phyloP scores from a whole-genome alignment of 2,113 vertebrate species.

The Gavia stellata region DNA sequence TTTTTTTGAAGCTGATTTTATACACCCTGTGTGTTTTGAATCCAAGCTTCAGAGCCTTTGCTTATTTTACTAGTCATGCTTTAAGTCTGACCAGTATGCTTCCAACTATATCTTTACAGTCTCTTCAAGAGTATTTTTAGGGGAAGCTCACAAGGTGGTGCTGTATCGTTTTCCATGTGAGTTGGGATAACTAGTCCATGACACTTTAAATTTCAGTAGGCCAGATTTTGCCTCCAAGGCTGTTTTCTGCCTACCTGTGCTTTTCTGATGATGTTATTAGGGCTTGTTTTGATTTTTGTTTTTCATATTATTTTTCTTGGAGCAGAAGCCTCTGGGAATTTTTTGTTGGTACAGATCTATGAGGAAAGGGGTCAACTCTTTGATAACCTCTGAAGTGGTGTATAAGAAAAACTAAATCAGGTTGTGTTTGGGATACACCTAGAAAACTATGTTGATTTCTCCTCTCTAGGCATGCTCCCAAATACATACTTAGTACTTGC shows the following conservation, averaged over 20 bases:
- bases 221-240: not conserved
- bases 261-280: not conserved
- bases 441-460: not conserved
- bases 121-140: not conserved
- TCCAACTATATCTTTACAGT: not conserved
- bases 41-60: not conserved
- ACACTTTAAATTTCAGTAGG: not conserved
- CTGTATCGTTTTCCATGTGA: not conserved
- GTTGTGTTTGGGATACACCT: not conserved
- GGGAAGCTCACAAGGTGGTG: not conserved
- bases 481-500: not conserved
- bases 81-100: not conserved
- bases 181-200: not conserved
- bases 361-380: not conserved
- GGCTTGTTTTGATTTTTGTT: not conserved
- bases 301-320: not conserved
- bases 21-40: not conserved
- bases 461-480: not conserved
- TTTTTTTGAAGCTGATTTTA: not conserved
- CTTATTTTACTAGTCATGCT: not conserved
- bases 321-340: not conserved
- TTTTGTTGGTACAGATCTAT: not conserved
- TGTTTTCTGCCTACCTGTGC: not conserved
- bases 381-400: not conserved
- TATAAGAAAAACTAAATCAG: not conserved